Conservation (phyloP, 2,113 vertebrate genomes). For the Strigops habroptila region DNA sequence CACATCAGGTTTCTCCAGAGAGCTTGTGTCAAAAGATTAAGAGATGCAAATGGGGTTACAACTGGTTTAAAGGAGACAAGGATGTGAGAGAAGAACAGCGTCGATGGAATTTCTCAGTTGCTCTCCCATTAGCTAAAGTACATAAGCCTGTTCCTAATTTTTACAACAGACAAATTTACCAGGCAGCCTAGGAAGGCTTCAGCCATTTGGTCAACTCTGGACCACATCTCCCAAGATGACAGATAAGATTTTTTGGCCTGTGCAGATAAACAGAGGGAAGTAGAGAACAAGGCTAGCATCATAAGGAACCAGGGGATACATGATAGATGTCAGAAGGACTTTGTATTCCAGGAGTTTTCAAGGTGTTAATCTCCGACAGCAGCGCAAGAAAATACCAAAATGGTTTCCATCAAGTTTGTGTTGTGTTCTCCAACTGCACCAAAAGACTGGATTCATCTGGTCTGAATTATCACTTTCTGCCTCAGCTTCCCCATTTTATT, state of each 20-base stretch:
- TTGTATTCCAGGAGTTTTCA: background rate
- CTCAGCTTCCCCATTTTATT: background rate
- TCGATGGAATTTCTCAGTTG: background rate
- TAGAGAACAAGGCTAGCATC: background rate
- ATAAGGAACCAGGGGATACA: background rate
- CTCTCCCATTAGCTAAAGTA: background rate
- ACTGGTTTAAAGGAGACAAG: background rate
- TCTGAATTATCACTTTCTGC: background rate
- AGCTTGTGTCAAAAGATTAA: background rate
- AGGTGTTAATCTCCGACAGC: background rate
- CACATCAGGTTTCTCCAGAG: background rate
- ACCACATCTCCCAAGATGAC: background rate
- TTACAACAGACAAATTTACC: background rate
- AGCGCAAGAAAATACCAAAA: background rate
- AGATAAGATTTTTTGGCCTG: background rate
- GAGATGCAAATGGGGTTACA: background rate
- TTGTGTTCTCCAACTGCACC: background rate
- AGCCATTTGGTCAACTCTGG: background rate
- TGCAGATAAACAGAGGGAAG: background rate
- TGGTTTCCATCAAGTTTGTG: background rate
- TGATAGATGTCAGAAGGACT: background rate
- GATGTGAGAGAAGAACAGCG: background rate
- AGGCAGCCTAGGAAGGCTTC: background rate
- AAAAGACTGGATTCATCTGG: background rate
- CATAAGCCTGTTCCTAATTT: background rate